Evolutionary conservation across 2,113 vertebrate species (phyloP), one percentile per base, ranked within the genome.

Genomic region (Hystrix brachyura): DNA sequence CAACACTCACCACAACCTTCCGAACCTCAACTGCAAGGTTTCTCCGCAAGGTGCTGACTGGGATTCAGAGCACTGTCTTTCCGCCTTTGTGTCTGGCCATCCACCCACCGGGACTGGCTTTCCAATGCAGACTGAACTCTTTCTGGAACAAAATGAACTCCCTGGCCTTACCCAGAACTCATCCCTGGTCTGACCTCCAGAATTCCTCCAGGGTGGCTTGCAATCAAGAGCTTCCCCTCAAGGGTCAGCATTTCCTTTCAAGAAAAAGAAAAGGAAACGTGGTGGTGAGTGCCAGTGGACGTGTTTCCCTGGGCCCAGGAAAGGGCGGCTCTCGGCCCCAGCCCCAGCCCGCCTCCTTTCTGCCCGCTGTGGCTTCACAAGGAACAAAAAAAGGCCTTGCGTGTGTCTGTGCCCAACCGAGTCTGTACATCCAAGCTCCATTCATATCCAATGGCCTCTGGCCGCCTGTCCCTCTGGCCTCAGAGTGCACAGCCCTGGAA

Each of bases 271-370:
- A 17, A 51, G 14, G 2, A 43, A 48, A 19, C 2, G 0, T 8
- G 21, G 7, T 7, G 34, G 59, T 67, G 6, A 34, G 3, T 18
- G 3, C 12, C 21, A 3, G 76, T 2, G 32, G 7, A 11, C 1
- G 0, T 18, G 8, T 29, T 10, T 19, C 34, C 6, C 6, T 60
- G 83, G 18, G 8, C 12, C 64, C 34, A 29, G 32, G 4, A 83
- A 57, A 64, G 18, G 51, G 25, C 17, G 19, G 12, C 60, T 55
- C 51, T 69, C 27, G 29, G 32, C 12, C 29, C 84, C 53, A 85
- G 34, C 17, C 38, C 84, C 53, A 85, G 34, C 17, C 38, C 38
- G 19, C 19, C 43, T 7, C 38, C 23, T 84, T 65, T 80, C 78
- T 29, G 23, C 46, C 21, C 15, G 23, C 10, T 38, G 29, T 7